Percentiles rank a stretch among this genome's conserved stretches.
These are phyloP conservation scores for Dendrolimus punctatus DNA, from an alignment of 1,140 invertebrate genomes.

Conservation along the genomic window DNA sequence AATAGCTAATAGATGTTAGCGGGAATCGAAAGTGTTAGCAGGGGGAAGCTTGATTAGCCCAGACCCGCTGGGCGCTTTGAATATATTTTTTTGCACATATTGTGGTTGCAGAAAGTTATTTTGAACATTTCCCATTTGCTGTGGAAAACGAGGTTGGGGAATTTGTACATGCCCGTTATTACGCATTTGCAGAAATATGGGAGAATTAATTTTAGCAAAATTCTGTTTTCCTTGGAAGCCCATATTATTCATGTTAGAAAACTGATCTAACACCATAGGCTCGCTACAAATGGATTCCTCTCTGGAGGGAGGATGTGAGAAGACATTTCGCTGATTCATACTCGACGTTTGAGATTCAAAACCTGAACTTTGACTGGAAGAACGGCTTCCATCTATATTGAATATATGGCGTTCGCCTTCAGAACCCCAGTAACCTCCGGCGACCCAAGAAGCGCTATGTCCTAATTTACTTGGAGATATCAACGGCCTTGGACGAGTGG, in stretches of 20 bases:
- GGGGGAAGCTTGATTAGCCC: conserved; percentile 53
- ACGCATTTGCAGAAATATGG: conserved; percentile 57
- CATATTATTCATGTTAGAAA: conserved; percentile 30
- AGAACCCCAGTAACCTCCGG: conserved; percentile 67
- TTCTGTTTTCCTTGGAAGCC: conserved; percentile 25
- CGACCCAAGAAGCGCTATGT: conserved; percentile 67
- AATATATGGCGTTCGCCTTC: conserved; percentile 53
- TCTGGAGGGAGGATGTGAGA: conserved; percentile 58
- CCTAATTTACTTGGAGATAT: conserved; percentile 66
- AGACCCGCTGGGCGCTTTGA: conserved; percentile 45
- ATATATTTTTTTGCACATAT: conserved; percentile 27
- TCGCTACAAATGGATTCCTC: conserved; percentile 62
- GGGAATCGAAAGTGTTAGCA: conserved; percentile 37
- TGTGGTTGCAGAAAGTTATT: conserved; percentile 27
- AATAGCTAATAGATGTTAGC: conserved; percentile 30
- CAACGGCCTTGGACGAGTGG: conserved; percentile 43
- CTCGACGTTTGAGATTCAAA: conserved; percentile 68
- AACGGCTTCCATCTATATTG: conserved; percentile 58
- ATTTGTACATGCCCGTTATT: conserved; percentile 61
- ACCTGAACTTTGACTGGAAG: conserved; percentile 70
- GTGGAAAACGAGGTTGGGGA: conserved; percentile 48
- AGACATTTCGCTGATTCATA: conserved; percentile 50
- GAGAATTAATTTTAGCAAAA: conserved; percentile 16
- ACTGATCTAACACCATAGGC: conserved; percentile 43
- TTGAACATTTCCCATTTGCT: conserved; percentile 31